A percentile compares a stretch with the other conserved stretches of the same genome.
phyloP scores from a whole-genome alignment of 1,140 invertebrate genomes.

The Drosophila auraria region DNA sequence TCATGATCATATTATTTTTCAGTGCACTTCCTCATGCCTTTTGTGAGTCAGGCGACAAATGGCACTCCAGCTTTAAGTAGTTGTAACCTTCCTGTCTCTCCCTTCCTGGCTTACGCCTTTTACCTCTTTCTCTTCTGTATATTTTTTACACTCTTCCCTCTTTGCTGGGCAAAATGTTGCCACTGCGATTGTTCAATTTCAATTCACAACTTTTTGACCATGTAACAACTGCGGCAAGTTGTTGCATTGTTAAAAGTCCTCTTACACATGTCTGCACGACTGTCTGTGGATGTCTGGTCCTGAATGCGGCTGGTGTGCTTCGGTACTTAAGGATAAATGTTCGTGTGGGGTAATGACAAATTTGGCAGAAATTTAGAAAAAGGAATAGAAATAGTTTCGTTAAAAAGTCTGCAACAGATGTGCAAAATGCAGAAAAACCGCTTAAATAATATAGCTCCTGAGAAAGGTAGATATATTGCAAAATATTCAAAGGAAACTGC shows the following conservation, averaged over 20 bases:
- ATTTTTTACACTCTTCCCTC: slow-evolving; percentile 3
- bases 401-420: not conserved
- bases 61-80: slow-evolving; percentile 25
- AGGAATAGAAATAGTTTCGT: slow-evolving; percentile 5
- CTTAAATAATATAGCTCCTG: not conserved
- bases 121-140: not conserved
- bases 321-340: slow-evolving; percentile 4
- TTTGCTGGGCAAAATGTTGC: slow-evolving; percentile 22
- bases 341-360: slow-evolving; percentile 6
- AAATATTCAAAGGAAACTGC: slow-evolving; percentile 5
- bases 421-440: too few relatives aligned
- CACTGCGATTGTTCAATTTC: slow-evolving; percentile 64
- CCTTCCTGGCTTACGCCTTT: not conserved
- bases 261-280: slow-evolving; percentile 59
- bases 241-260: slow-evolving; percentile 66
- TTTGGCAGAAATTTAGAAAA: slow-evolving; percentile 17
- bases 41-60: slow-evolving; percentile 31
- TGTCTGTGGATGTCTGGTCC: slow-evolving; percentile 14
- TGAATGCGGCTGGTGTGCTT: slow-evolving; percentile 1
- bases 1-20: not conserved
- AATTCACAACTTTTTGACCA: slow-evolving; percentile 74
- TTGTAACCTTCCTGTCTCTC: slow-evolving; percentile 7
- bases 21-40: slow-evolving; percentile 10
- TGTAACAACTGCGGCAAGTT: slow-evolving; percentile 72
- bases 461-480: not conserved